Percentiles rank a stretch among this genome's conserved stretches.
phyloP scores from a whole-genome alignment of 2,113 vertebrate genomes.

The Apeltes quadracus region DNA sequence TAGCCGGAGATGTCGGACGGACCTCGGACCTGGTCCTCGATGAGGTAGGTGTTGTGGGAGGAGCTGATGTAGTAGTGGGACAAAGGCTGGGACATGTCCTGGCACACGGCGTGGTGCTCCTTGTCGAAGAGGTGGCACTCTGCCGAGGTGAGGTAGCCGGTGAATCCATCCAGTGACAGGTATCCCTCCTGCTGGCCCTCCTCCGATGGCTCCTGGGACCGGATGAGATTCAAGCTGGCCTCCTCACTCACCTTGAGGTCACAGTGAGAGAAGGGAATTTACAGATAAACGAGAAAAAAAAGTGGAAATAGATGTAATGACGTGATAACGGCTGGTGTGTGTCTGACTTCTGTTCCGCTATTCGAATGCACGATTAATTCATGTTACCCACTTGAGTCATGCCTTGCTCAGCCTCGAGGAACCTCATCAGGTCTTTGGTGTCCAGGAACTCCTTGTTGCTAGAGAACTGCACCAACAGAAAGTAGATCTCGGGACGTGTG shows the following conservation, averaged over 20 bases:
- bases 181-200: conserved; percentile 88
- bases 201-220: conserved; percentile 88
- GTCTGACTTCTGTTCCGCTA: conserved; percentile 5
- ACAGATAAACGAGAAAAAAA: neutral
- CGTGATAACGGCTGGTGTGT: neutral
- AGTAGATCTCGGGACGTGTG: conserved; percentile 96
- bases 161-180: conserved; percentile 94
- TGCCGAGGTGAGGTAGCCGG: conserved; percentile 91
- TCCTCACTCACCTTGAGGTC: conserved; percentile 86
- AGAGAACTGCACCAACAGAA: conserved; percentile 95
- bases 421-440: conserved; percentile 94
- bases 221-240: conserved; percentile 90
- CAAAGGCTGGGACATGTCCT: conserved; percentile 93
- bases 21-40: conserved; percentile 93
- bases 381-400: conserved; percentile 86
- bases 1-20: conserved; percentile 93
- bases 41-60: conserved; percentile 96
- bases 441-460: conserved; percentile 98
- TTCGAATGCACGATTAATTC: neutral
- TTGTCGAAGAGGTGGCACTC: conserved; percentile 92
- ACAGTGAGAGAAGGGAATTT: neutral
- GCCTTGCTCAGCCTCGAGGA: conserved; percentile 96
- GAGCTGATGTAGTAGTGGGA: conserved; percentile 96
- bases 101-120: conserved; percentile 89
- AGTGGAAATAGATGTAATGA: neutral